A percentile compares a stretch with the other conserved stretches of the same genome.
Conservation (phyloP, 2,888 invertebrate species). For the Sympetrum striolatum region DNA sequence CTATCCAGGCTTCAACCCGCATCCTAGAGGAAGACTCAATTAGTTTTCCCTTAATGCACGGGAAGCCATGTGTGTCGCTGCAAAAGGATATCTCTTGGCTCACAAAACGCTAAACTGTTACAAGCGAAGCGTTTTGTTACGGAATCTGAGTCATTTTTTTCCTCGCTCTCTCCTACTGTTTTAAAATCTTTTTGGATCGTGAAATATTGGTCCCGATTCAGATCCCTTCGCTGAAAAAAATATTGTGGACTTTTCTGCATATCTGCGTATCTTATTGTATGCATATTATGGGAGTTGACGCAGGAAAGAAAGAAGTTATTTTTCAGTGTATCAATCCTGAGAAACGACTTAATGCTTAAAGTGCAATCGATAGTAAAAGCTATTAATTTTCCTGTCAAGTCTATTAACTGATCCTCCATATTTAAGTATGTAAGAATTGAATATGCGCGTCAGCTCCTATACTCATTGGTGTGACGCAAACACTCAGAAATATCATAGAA, state of each 20-base stretch:
- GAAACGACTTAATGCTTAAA: too few relatives aligned
- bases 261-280: neutral
- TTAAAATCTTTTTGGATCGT: neutral
- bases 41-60: constrained; percentile 40
- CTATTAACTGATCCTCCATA: too few relatives aligned
- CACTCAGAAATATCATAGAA: too few relatives aligned
- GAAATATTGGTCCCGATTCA: neutral
- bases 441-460: too few relatives aligned
- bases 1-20: neutral
- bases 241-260: neutral
- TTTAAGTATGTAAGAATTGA: too few relatives aligned
- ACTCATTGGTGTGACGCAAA: too few relatives aligned
- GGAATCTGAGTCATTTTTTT: neutral
- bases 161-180: neutral
- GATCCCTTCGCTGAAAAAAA: too few relatives aligned
- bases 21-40: constrained; percentile 14
- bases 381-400: too few relatives aligned
- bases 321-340: neutral
- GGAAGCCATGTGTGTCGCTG: constrained; percentile 30
- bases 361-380: too few relatives aligned
- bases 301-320: neutral
- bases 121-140: constrained; percentile 29
- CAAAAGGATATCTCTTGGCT: constrained; percentile 37
- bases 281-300: neutral
- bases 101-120: neutral